These are phyloP conservation scores for Matsumyia berberina DNA, from an alignment of 2,888 invertebrate species.

Conservation along the genomic window DNA sequence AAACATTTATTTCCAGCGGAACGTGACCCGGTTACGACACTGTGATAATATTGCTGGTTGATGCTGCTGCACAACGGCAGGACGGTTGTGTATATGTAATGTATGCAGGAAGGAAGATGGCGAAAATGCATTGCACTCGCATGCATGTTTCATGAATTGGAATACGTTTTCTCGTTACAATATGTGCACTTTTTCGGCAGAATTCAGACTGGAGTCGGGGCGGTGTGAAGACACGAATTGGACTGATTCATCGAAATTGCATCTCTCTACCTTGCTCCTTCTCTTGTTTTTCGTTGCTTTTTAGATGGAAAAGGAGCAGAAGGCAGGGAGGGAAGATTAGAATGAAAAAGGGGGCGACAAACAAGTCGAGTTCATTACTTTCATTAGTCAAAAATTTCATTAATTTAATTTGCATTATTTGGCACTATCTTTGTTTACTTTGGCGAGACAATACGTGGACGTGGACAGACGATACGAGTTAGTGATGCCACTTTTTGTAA, in stretches of 20 bases:
- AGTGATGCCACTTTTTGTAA: too few relatives aligned
- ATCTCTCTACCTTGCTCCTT: slow-evolving; percentile 19
- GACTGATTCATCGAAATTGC: slow-evolving; percentile 71
- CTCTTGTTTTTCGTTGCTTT: slow-evolving; percentile 29
- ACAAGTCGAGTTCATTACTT: slow-evolving; percentile 53
- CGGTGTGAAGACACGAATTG: slow-evolving; percentile 58
- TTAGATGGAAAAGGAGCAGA: not conserved
- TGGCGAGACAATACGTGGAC: too few relatives aligned
- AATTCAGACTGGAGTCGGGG: slow-evolving; percentile 3
- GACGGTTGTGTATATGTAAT: slow-evolving; percentile 47
- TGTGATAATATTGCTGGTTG: slow-evolving; percentile 70
- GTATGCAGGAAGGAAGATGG: slow-evolving; percentile 65
- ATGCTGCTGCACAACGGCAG: slow-evolving; percentile 28
- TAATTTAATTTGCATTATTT: slow-evolving; percentile 27
- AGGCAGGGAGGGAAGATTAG: slow-evolving; percentile 25
- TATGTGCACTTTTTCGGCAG: slow-evolving; percentile 66
- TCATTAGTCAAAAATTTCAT: slow-evolving; percentile 40
- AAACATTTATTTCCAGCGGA: slow-evolving; percentile 74
- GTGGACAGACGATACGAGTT: too few relatives aligned
- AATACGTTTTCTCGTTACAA: slow-evolving; percentile 76
- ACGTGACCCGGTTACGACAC: slow-evolving; percentile 76
- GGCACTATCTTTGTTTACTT: slow-evolving; percentile 12
- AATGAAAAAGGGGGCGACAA: slow-evolving; percentile 43
- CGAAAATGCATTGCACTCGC: slow-evolving; percentile 71
- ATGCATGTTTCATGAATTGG: slow-evolving; percentile 77